Base-by-base conservation (phyloP, 2,113 vertebrate species). In the Choloepus hoffmanni region DNA sequence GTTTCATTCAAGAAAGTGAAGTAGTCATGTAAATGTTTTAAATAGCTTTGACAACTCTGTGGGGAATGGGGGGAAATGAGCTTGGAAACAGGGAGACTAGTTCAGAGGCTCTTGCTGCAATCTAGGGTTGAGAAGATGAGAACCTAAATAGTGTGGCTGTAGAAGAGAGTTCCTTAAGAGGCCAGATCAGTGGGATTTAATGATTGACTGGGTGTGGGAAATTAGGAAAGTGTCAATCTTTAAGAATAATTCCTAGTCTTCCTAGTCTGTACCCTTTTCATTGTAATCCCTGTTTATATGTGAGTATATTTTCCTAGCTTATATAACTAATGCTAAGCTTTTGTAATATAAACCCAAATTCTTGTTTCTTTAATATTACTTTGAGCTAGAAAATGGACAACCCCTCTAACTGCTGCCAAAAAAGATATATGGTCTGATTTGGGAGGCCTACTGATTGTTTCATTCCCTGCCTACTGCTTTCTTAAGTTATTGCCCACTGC, bases 251-350 rank as follows among this genome's bases (percentile, higher is more conserved):
- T 26, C 60, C 43, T 92, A 21, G 26, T 76, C 1, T 79, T 11
- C 48, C 12, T 9, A 82, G 3, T 91, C 48, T 84, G 18, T 72
- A 12, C 45, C 62, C 70, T 88, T 23, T 58, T 43, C 11, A 53
- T 78, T 65, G 33, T 43, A 72, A 43, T 73, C 4, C 62, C 33
- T 89, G 21, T 85, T 77, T 79, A 30, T 67, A 28, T 60, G 13
- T 86, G 48, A n/a, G 77, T 3, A 23, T 77, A n/a, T 45, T 81
- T 93, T 70, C 43, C 18, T 1, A 81, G 8, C 14, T 30, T 45
- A 77, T 86, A 78, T 43, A 84, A 55, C 45, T 83, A 77, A n/a
- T 95, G 58, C 21, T 95, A 85, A 87, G 26, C 36, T 92, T 90
- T 83, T 85, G 3, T 83, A 89, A 2, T 95, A 83, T 82, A 91